Evolutionary conservation across 2,888 invertebrate genomes (phyloP).

Genomic region (Eupithecia vulgata): DNA sequence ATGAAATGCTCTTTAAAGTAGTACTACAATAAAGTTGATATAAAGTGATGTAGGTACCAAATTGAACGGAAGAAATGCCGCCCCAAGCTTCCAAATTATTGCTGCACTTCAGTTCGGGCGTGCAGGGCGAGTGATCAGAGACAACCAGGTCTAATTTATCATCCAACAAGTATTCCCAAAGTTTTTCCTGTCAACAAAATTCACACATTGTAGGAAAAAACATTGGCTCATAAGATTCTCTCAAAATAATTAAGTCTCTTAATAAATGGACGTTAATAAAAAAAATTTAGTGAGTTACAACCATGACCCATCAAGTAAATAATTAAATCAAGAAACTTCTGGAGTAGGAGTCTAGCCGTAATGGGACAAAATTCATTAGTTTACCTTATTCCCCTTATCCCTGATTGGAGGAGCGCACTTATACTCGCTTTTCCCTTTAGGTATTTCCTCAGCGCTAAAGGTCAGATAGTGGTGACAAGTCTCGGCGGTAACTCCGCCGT

Average conservation of each 20-base stretch:
- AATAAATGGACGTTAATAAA: neutral
- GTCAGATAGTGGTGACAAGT: slow-evolving; percentile 90
- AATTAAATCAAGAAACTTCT: neutral
- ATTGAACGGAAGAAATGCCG: slow-evolving; percentile 89
- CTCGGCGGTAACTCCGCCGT: slow-evolving; percentile 86
- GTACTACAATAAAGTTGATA: neutral
- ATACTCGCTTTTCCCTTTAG: slow-evolving; percentile 86
- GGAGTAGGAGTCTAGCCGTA: too few species aligned
- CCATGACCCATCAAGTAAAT: neutral
- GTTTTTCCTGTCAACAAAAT: slow-evolving; percentile 68
- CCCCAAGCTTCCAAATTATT: slow-evolving; percentile 89
- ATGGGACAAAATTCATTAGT: too few species aligned
- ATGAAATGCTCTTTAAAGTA: too few species aligned
- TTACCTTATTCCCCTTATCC: slow-evolving; percentile 83
- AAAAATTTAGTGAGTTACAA: too few species aligned
- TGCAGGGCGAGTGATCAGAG: slow-evolving; percentile 88
- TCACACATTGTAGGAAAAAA: too few species aligned
- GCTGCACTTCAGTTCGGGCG: slow-evolving; percentile 85
- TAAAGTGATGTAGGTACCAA: slow-evolving; percentile 67
- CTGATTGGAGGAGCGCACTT: slow-evolving; percentile 90
- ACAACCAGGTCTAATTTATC: slow-evolving; percentile 86
- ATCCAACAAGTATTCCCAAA: slow-evolving; percentile 86
- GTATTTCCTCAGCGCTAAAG: slow-evolving; percentile 86
- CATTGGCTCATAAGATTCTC: too few species aligned
- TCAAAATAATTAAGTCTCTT: neutral